phyloP scores from a whole-genome alignment of 2,888 invertebrate genomes.

The Melangyna quadrimaculata region DNA sequence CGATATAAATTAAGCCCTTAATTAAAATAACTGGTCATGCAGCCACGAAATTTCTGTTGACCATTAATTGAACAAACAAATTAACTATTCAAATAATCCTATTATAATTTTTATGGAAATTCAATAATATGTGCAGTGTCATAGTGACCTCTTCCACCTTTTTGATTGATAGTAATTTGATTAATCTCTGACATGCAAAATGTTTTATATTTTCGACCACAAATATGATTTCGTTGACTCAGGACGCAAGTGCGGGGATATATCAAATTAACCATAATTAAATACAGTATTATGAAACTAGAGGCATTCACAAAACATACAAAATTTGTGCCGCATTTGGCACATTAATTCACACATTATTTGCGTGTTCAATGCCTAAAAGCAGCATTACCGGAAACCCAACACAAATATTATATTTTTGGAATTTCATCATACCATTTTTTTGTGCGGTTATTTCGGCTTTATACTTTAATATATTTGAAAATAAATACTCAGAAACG shows the following conservation, averaged over 20 bases:
- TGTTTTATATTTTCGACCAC: conserved; percentile 32
- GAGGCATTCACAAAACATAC: not conserved
- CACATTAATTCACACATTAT: conserved; percentile 9
- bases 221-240: conserved; percentile 16
- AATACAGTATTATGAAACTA: conserved; percentile 4
- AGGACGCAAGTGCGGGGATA: not conserved
- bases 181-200: conserved; percentile 29
- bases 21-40: conserved; percentile 19
- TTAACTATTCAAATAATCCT: conserved; percentile 26
- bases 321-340: conserved; percentile 1
- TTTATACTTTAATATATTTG: not conserved
- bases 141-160: not conserved
- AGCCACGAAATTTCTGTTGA: conserved; percentile 14
- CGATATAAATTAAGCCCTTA: conserved; percentile 2
- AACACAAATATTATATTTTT: not conserved
- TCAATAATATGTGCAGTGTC: not conserved
- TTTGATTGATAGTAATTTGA: conserved; percentile 5
- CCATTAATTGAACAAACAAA: conserved; percentile 34
- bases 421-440: not conserved
- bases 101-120: not conserved
- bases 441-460: not conserved
- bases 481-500: conserved; percentile 22
- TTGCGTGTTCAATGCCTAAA: not conserved
- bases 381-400: conserved; percentile 1
- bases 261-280: conserved; percentile 38